Evolutionary conservation across 2,797 vertebrate genomes (phyloP), one percentile per base, ranked within the genome.

Genomic region (Leptodactylus fallax): DNA sequence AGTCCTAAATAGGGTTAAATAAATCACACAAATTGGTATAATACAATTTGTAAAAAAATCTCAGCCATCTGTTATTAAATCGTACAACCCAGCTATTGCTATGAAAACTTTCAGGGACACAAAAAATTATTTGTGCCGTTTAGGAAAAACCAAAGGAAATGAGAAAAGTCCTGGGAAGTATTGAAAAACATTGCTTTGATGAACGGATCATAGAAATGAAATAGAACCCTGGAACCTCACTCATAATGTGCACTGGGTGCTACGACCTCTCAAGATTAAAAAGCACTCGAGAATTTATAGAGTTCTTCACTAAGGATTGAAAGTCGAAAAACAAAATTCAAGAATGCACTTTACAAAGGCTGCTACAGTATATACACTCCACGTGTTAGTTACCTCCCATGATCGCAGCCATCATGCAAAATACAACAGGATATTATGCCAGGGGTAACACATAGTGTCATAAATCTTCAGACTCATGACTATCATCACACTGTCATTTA

Each of bases 401-500:
- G 63, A n/a, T 72, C 78, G 13, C 58, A 88, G 77, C 78, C 63
- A 85, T 85, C 83, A 82, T 36, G 36, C 4, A 36, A 36, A 36
- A 36, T 65, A 67, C 51, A 77, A 49, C 36, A 53, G 23, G 10
- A n/a, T 49, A 89, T 79, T 83, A 71, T 86, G 74, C 84, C 47
- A 19, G 45, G 45, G 79, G 82, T 82, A 71, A 58, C 72, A 89
- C n/a, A n/a, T n/a, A n/a, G n/a, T n/a, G n/a, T 25, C 82, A 49
- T 58, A 71, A 86, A 72, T 78, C 86, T 77, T 89, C 81, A 63
- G 45, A 36, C 36, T 36, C 36, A 4, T 36, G 36, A 36, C 36
- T 36, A 86, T 82, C 84, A 82, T 86, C 58, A n/a, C 61, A 79
- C n/a, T 49, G 36, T 82, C 83, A 89, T 83, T 86, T 83, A 79